Conservation (phyloP, 2,797 vertebrate species). For the Chromobotia macracanthus region DNA sequence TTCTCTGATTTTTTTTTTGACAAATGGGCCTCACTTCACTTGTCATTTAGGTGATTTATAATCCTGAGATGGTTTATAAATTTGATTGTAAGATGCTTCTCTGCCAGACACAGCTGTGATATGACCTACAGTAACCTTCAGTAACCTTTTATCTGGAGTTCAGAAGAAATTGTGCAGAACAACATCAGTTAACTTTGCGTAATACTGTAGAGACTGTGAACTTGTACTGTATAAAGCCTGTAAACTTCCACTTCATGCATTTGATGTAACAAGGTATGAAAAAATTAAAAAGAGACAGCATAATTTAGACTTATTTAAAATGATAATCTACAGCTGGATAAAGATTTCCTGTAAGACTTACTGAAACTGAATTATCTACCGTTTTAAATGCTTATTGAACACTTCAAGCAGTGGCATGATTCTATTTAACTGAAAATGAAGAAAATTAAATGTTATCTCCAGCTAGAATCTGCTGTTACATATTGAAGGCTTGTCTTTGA, state of each 20-base stretch:
- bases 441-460: background rate
- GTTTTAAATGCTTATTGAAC: background rate
- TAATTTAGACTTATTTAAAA: no score
- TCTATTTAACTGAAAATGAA: background rate
- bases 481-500: background rate
- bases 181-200: background rate
- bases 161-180: background rate
- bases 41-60: conserved; percentile 11
- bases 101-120: background rate
- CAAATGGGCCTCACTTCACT: background rate
- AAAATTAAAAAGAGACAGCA: background rate
- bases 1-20: background rate
- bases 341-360: no score
- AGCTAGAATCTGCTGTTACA: background rate
- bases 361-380: no score
- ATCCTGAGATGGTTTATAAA: background rate
- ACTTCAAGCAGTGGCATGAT: background rate
- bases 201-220: background rate
- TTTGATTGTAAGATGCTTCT: background rate
- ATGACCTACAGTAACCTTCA: background rate
- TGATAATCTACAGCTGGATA: no score
- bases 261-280: background rate
- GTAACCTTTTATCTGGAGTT: background rate
- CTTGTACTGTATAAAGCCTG: background rate
- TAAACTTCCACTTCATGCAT: background rate